Conservation (phyloP, 2,797 vertebrate species). For the Pteropus rufus region DNA sequence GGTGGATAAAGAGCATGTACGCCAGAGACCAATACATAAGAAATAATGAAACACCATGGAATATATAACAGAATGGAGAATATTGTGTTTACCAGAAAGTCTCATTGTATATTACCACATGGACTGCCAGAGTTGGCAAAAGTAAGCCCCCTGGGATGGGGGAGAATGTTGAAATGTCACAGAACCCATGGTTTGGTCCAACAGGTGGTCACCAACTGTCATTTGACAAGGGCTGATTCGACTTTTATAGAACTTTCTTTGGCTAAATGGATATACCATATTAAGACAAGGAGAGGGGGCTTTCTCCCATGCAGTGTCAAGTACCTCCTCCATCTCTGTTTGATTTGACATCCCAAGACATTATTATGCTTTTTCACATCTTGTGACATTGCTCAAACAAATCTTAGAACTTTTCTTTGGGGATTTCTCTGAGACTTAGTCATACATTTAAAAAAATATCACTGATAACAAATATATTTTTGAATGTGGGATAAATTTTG, state of each 20-base stretch:
- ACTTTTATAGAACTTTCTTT: background rate
- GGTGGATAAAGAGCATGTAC: background rate
- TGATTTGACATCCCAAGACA: background rate
- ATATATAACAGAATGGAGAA: background rate
- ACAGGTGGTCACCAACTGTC: background rate
- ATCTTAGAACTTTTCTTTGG: background rate
- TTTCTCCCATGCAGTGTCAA: background rate
- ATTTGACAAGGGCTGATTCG: background rate
- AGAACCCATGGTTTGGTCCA: background rate
- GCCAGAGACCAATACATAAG: background rate
- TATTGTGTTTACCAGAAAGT: background rate
- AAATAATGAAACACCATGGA: background rate
- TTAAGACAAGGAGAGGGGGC: background rate
- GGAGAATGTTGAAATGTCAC: background rate
- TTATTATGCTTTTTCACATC: background rate
- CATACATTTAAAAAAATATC: background rate
- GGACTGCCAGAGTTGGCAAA: background rate
- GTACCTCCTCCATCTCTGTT: background rate
- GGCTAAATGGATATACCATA: too few relatives aligned
- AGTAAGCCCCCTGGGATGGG: background rate
- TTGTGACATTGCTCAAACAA: background rate
- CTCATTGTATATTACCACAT: background rate
- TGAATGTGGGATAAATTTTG: background rate
- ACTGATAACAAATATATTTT: background rate
- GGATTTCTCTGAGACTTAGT: background rate